Percentiles rank a stretch among this genome's conserved stretches.
phyloP scores from a whole-genome alignment of 2,113 vertebrate genomes.

The Malurus cyaneus region DNA sequence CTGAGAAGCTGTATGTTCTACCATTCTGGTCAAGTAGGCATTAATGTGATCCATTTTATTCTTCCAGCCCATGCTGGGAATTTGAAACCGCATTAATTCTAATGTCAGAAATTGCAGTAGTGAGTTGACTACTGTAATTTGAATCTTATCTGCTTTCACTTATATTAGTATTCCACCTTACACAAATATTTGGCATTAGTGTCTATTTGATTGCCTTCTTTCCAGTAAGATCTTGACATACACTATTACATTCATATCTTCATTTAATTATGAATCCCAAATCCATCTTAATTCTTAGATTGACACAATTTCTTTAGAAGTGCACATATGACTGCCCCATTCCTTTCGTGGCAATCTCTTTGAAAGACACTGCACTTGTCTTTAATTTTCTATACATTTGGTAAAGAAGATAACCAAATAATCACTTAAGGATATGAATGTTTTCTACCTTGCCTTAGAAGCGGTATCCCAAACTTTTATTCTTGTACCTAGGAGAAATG shows the following conservation, averaged over 20 bases:
- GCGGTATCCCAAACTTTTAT: not conserved
- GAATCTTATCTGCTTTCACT: not conserved
- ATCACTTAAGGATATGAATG: not conserved
- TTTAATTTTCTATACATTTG: not conserved
- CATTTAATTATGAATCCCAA: not conserved
- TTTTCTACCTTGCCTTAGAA: not conserved
- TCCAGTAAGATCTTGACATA: not conserved
- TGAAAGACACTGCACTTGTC: not conserved
- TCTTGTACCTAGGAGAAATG: not conserved
- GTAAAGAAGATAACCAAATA: not conserved
- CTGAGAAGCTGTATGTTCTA: fast-evolving
- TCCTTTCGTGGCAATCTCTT: not conserved
- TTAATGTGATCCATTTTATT: not conserved
- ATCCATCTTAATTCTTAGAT: not conserved
- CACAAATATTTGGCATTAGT: not conserved
- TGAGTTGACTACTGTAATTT: not conserved
- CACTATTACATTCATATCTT: not conserved
- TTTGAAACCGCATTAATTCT: not conserved
- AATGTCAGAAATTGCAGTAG: not conserved
- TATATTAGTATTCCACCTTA: not conserved
- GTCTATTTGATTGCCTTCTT: not conserved
- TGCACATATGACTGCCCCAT: not conserved
- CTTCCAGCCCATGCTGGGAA: not conserved
- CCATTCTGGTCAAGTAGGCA: not conserved
- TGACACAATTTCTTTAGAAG: not conserved